Conservation (phyloP, 2,113 vertebrate species). For the Rhadina sibilatrix region DNA sequence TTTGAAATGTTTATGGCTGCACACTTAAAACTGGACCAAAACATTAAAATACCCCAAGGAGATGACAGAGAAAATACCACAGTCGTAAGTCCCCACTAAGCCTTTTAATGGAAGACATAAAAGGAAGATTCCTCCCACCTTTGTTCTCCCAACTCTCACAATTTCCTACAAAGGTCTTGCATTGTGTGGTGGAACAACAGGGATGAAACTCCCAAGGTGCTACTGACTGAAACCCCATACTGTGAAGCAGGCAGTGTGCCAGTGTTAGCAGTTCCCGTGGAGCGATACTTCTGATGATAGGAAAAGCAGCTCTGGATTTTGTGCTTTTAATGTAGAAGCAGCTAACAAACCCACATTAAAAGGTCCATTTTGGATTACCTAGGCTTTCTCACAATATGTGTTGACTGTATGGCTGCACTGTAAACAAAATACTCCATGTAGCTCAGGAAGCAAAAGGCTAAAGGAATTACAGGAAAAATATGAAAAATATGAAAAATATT, state of each 20-base stretch:
- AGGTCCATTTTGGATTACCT: neutral
- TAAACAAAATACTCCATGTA: neutral
- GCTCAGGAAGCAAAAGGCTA: neutral
- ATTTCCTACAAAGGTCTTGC: neutral
- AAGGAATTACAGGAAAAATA: constrained; percentile 14
- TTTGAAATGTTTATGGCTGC: neutral
- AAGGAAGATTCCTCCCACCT: neutral
- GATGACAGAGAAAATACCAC: neutral
- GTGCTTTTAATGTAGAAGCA: neutral
- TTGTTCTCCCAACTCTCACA: neutral
- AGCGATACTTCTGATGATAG: neutral
- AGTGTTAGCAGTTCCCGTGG: neutral
- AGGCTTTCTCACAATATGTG: neutral
- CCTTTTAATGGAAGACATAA: neutral
- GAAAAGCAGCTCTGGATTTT: neutral
- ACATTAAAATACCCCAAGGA: neutral
- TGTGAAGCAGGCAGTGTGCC: neutral
- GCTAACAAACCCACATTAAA: neutral
- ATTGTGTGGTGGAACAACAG: neutral
- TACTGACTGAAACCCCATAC: neutral
- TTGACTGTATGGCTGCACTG: neutral
- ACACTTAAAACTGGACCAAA: neutral
- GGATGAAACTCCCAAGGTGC: neutral
- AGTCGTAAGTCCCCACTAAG: neutral
- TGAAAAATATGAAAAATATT: constrained; percentile 9